Base-by-base conservation (phyloP, 2,888 invertebrate genomes). In the Frankliniella fusca region DNA sequence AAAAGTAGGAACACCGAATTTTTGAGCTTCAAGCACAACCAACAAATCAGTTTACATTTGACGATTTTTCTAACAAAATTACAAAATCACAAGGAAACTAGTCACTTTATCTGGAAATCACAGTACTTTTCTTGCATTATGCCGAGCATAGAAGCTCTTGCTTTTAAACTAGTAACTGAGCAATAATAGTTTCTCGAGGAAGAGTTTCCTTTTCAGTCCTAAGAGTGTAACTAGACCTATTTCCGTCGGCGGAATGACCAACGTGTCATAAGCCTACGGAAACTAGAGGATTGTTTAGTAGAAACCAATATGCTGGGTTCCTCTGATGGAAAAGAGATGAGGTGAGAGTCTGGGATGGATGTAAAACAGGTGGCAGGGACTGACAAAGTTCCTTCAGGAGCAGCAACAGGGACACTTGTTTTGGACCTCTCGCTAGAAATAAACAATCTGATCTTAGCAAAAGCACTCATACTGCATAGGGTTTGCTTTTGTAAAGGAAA, bases 201-300 rank as follows among this genome's bases (percentile, higher is more conserved):
- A 12, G 23, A 70, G 23, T 11, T 70, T 23, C 70, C 9, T 27
- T 76, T 7, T 18, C 10, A 38, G 38, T 38, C 38, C 38, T 38
- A 27, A 76, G 70, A 23, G 1, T 27, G 9, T 27, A 8, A 76
- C 27, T 76, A 76, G 0, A 27, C 27, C 27, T 76, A 27, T 76
- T 76, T 76, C 27, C 70, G 70, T 23, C 70, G 27, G 12, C 70
- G 70, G 10, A 76, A 76, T 11, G 70, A 76, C 70, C 70, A 76
- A 27, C 70, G 70, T 27, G 70, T 76, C 70, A 76, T 76, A 76
- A 76, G 23, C 70, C 70, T 76, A 76, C 70, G 70, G 27, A 76
- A 76, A 27, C 70, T 76, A 76, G 70, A 76, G 70, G 70, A 76
- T 23, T 27, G 70, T 23, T 76, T 76, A 1, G 70, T 12, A 76